A percentile compares a stretch with the other conserved stretches of the same genome.
These are phyloP conservation scores for Blastobasis lacticolella DNA, from an alignment of 2,888 invertebrate genomes.

Conservation along the genomic window DNA sequence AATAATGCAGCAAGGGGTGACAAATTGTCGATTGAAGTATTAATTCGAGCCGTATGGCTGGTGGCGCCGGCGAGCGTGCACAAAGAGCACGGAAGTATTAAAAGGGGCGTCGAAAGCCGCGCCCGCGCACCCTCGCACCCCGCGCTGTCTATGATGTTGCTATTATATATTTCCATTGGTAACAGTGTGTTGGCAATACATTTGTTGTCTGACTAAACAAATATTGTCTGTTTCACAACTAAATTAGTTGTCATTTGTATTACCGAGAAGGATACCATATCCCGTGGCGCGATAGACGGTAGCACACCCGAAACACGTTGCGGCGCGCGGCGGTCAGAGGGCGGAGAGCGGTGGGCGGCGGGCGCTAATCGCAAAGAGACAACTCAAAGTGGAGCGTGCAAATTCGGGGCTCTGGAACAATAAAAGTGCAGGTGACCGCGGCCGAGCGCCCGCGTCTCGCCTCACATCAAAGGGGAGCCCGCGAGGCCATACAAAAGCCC, in stretches of 20 bases:
- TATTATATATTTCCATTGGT: too few relatives aligned
- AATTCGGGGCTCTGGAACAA: constrained; percentile 65
- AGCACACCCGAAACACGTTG: too few relatives aligned
- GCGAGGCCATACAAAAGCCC: constrained; percentile 72
- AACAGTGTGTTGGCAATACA: too few relatives aligned
- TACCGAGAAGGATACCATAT: too few relatives aligned
- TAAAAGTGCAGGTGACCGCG: constrained; percentile 70
- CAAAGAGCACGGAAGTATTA: constrained; percentile 65
- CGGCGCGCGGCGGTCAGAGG: constrained; percentile 23
- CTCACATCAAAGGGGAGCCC: constrained; percentile 64
- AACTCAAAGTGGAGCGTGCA: constrained; percentile 68
- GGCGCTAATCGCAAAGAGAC: constrained; percentile 57
- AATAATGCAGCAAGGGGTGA: constrained; percentile 36
- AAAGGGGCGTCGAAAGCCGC: constrained; percentile 60
- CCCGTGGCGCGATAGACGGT: too few relatives aligned
- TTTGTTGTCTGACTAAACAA: too few relatives aligned
- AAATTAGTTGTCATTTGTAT: too few relatives aligned
- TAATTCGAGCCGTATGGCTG: constrained; percentile 58
- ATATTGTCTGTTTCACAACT: too few relatives aligned
- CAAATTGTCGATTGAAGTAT: constrained; percentile 52
- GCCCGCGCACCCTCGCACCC: constrained; percentile 11
- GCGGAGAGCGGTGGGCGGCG: constrained; percentile 38
- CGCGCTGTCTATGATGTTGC: neutral
- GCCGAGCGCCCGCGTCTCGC: constrained; percentile 42
- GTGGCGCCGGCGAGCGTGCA: constrained; percentile 46